These are phyloP conservation scores for Gasterosteus nipponicus DNA, from an alignment of 2,113 vertebrate species.

Conservation along the genomic window DNA sequence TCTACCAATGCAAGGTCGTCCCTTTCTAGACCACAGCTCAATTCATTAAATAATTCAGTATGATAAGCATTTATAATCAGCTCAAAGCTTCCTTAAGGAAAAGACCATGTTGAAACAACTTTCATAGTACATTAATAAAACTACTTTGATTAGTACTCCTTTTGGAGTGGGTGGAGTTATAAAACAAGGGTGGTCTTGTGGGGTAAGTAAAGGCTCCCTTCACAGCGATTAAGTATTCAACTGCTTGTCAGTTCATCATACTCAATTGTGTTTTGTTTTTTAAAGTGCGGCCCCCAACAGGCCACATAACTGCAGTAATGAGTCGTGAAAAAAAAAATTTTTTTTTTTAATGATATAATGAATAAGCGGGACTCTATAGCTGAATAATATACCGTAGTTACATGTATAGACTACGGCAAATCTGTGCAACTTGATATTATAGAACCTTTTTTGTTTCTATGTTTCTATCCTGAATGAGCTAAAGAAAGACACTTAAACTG, in stretches of 20 bases:
- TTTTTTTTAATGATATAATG: background rate
- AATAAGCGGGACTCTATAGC: background rate
- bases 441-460: background rate
- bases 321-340: background rate
- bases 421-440: background rate
- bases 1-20: slow-evolving; percentile 8
- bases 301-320: background rate
- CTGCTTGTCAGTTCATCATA: slow-evolving; percentile 33
- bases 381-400: background rate
- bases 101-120: background rate
- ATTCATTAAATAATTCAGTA: background rate
- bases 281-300: background rate
- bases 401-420: background rate
- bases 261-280: slow-evolving; percentile 5
- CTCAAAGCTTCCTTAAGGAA: background rate
- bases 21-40: background rate
- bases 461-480: background rate
- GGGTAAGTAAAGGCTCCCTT: slow-evolving; percentile 42
- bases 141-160: slow-evolving; percentile 2
- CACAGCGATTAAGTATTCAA: slow-evolving; percentile 35
- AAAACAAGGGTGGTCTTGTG: slow-evolving; percentile 36
- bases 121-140: background rate
- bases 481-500: slow-evolving; percentile 4
- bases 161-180: slow-evolving; percentile 10
- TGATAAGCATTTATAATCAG: background rate